Percentiles rank a stretch among this genome's conserved stretches.
Conservation (phyloP, 2,797 vertebrate species). For the Tenualosa ilisha region DNA sequence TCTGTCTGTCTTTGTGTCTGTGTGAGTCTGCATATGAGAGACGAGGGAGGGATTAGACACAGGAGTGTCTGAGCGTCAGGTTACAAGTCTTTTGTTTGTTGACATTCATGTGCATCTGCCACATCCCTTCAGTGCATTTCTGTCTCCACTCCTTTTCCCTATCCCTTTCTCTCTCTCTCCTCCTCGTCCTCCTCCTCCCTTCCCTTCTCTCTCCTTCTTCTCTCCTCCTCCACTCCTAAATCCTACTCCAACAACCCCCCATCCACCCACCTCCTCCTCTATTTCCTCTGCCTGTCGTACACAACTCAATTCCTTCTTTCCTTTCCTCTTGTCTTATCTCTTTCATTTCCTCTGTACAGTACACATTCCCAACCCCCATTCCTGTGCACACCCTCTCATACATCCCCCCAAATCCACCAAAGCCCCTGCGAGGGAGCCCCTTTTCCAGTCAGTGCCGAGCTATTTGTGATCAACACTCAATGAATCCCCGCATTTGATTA, state of each 20-base stretch:
- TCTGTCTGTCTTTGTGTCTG: neutral
- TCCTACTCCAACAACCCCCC: conserved; percentile 18
- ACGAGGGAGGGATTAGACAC: conserved; percentile 10
- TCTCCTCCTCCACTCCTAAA: neutral
- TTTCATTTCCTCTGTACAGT: conserved; percentile 3
- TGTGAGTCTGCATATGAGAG: neutral
- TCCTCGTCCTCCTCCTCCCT: conserved; percentile 15
- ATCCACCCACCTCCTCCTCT: conserved; percentile 30
- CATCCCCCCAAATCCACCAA: neutral
- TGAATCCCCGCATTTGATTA: neutral
- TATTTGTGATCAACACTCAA: conserved; percentile 22
- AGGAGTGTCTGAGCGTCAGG: conserved; percentile 5
- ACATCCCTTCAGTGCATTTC: conserved; percentile 33
- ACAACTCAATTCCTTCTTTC: conserved; percentile 13
- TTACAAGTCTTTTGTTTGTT: conserved; percentile 22
- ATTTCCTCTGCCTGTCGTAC: neutral
- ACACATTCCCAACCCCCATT: neutral
- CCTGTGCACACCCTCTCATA: neutral
- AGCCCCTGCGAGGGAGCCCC: conserved; percentile 35
- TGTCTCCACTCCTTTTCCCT: conserved; percentile 42
- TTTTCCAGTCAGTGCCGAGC: conserved; percentile 58
- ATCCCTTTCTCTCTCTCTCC: conserved; percentile 45
- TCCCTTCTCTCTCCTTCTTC: conserved; percentile 28
- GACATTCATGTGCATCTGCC: conserved; percentile 15
- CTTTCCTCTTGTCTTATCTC: neutral